Evolutionary conservation across 2,113 vertebrate species (phyloP), one percentile per base, ranked within the genome.

Genomic region (Phalacrocorax aristotelis): DNA sequence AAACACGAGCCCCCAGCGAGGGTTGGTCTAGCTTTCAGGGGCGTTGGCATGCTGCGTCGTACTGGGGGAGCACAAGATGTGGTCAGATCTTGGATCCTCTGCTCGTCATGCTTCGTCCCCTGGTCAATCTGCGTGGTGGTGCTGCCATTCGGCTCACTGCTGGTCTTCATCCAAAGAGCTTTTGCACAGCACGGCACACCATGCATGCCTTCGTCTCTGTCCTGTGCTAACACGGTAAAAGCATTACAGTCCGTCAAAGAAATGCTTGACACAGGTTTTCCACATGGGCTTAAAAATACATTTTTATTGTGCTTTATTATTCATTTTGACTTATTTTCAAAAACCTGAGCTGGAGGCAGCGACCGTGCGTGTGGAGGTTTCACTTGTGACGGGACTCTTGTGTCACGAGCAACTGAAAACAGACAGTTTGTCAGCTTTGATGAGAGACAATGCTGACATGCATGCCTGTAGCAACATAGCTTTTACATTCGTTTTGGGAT

Each of bases 31-130:
- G 27, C 0, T 0, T 61, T 70, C 21, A 26, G 22, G 13, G 12
- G 12, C 29, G 2, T 26, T 65, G 32, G 23, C 17, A 8, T 0
- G 0, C 26, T 2, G 1, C 11, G 1, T 7, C 18, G 32, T 34
- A 23, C 11, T 6, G 32, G 51, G 64, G 36, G 49, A 83, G 14
- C 42, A 58, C 21, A 34, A 44, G 36, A 19, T 9, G 26, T n/a
- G 42, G 22, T 21, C 15, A 23, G 13, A 7, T 11, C 46, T n/a
- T 68, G 69, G 48, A 27, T 65, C 26, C 25, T 46, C 55, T 71
- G 23, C 64, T 77, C 32, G 6, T 55, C 8, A 1, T 14, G 22
- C 36, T 36, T 38, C 2, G 1, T 42, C 26, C 36, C 13, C 15
- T 34, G 44, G 49, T 38, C 49, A 30, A 5, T 44, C 15, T 51